Conservation (phyloP, 2,797 vertebrate genomes). For the Distichodus sexfasciatus region DNA sequence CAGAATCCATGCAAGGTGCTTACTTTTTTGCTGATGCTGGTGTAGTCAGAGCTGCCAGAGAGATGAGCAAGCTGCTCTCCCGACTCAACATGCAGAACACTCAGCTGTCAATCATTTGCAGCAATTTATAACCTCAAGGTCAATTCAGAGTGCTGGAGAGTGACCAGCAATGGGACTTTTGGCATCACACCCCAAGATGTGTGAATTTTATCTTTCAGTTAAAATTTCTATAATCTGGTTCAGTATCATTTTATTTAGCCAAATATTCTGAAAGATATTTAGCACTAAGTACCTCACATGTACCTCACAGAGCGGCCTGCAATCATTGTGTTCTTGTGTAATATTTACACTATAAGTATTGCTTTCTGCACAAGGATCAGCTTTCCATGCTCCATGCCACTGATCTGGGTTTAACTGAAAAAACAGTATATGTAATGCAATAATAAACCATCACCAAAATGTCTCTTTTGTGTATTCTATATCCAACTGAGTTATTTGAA, state of each 20-base stretch:
- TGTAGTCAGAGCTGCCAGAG: constrained; percentile 22
- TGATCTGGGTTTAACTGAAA: constrained; percentile 57
- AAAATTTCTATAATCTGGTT: too few relatives aligned
- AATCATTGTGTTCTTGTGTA: too few relatives aligned
- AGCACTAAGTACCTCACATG: too few relatives aligned
- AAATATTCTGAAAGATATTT: too few relatives aligned
- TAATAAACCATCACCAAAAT: constrained; percentile 58
- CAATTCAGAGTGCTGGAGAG: constrained; percentile 4
- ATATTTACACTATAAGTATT: too few relatives aligned
- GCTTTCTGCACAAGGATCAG: too few relatives aligned
- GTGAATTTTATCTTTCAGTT: neutral
- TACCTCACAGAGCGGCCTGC: too few relatives aligned
- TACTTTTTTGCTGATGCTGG: constrained; percentile 35
- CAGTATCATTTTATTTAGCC: too few relatives aligned
- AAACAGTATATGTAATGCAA: constrained; percentile 60
- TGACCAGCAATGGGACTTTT: neutral
- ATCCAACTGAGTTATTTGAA: constrained; percentile 50
- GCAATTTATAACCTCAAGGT: constrained; percentile 21
- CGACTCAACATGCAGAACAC: neutral
- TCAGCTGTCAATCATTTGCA: constrained; percentile 30
- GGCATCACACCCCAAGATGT: neutral
- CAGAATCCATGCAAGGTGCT: constrained; percentile 14
- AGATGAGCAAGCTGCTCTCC: constrained; percentile 37
- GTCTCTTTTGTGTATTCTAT: constrained; percentile 48
- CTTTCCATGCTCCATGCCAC: constrained; percentile 47